Conservation (phyloP, 2,888 invertebrate species). For the Sphinx pinastri region DNA sequence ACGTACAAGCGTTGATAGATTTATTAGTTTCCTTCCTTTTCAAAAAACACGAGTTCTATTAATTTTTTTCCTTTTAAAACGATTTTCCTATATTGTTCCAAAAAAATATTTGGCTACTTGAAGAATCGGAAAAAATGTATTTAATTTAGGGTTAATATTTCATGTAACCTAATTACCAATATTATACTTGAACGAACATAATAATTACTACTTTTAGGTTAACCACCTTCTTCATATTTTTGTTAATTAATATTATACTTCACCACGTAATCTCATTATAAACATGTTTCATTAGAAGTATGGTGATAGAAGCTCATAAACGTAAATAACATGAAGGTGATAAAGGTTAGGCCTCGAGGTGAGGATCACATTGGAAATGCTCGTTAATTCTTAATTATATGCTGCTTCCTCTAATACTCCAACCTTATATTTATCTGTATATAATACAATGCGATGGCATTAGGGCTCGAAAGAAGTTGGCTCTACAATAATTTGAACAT, state of each 20-base stretch:
- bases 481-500: no score
- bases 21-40: neutral
- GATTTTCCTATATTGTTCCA: no score
- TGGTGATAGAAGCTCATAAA: constrained; percentile 3
- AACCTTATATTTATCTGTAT: neutral
- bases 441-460: neutral
- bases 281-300: constrained; percentile 1
- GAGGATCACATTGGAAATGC: constrained; percentile 2
- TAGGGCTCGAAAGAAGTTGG: no score
- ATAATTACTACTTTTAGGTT: neutral
- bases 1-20: neutral
- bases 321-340: constrained; percentile 8
- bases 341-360: neutral
- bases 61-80: no score
- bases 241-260: constrained; percentile 22
- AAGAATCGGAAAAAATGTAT: no score
- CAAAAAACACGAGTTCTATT: no score
- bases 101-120: no score
- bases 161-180: no score
- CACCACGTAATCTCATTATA: neutral
- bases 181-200: neutral
- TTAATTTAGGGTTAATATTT: no score
- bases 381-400: constrained; percentile 1
- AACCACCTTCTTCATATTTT: neutral
- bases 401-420: neutral